These are phyloP conservation scores for Peribatodes rhomboidaria DNA, from an alignment of 2,888 invertebrate species.

Conservation along the genomic window DNA sequence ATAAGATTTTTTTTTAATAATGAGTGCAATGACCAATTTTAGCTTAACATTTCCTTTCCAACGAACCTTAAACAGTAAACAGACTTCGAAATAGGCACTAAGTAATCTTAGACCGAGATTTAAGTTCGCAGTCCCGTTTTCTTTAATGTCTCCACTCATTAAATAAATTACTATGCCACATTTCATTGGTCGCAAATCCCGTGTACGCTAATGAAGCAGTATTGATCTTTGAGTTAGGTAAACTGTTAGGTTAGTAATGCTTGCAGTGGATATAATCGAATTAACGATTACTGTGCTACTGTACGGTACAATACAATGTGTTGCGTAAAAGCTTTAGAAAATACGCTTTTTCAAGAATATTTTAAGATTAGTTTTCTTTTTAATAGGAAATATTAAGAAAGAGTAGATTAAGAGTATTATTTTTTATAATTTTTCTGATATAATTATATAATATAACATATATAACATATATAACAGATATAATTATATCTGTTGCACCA, in stretches of 20 bases:
- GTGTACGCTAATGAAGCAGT: conserved; percentile 50
- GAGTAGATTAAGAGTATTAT: too few species aligned
- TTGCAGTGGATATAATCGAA: conserved; percentile 60
- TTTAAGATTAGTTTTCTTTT: too few species aligned
- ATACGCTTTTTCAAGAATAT: too few species aligned
- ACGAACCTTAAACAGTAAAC: neutral
- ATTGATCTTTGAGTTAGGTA: conserved; percentile 54
- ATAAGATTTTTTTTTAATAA: too few species aligned
- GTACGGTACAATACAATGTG: neutral
- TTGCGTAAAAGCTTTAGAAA: too few species aligned
- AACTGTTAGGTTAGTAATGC: conserved; percentile 49
- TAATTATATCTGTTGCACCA: too few species aligned
- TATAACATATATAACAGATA: too few species aligned
- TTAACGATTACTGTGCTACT: conserved; percentile 44
- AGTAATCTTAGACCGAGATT: neutral
- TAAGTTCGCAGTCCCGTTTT: neutral
- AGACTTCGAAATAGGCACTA: neutral
- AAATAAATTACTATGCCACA: conserved; percentile 28
- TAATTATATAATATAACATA: too few species aligned
- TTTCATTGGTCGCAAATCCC: conserved; percentile 35
- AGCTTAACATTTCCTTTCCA: too few species aligned
- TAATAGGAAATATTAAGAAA: too few species aligned
- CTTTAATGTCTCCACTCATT: conserved; percentile 23
- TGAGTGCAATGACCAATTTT: too few species aligned
- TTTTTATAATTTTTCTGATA: too few species aligned